Percentiles rank a stretch among this genome's conserved stretches.
These are phyloP conservation scores for Cyphomyrus discorhynchus DNA, from an alignment of 2,113 vertebrate species.

Conservation along the genomic window DNA sequence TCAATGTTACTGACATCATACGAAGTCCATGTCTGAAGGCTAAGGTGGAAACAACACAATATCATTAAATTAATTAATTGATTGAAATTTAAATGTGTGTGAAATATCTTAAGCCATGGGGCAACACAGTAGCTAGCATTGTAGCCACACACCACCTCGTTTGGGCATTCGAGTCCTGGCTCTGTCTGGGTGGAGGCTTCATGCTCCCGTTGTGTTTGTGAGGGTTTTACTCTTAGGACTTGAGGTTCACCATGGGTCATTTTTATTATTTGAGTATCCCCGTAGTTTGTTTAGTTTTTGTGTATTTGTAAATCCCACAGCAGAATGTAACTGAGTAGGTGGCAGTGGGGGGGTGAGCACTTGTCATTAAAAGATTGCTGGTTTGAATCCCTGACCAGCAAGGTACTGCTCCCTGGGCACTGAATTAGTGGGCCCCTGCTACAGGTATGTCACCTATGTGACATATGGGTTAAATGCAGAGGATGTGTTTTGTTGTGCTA, in stretches of 20 bases:
- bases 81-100: not conserved
- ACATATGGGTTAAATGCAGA: too few relatives aligned
- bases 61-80: not conserved
- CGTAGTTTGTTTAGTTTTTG: not conserved
- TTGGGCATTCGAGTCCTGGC: not conserved
- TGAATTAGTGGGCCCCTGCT: too few relatives aligned
- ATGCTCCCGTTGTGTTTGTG: not conserved
- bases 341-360: too few relatives aligned
- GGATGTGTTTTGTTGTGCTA: too few relatives aligned
- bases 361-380: too few relatives aligned
- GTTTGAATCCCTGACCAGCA: too few relatives aligned
- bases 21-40: not conserved
- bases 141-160: not conserved
- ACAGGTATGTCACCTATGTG: too few relatives aligned
- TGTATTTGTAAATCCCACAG: not conserved
- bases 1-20: not conserved
- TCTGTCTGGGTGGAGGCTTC: not conserved
- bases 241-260: not conserved
- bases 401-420: too few relatives aligned
- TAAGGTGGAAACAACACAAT: not conserved
- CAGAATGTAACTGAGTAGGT: not conserved
- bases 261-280: not conserved
- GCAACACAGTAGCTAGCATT: not conserved
- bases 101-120: not conserved
- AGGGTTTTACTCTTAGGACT: not conserved